Evolutionary conservation across 2,797 vertebrate species (phyloP), one percentile per base, ranked within the genome.

Genomic region (Merluccius polli): DNA sequence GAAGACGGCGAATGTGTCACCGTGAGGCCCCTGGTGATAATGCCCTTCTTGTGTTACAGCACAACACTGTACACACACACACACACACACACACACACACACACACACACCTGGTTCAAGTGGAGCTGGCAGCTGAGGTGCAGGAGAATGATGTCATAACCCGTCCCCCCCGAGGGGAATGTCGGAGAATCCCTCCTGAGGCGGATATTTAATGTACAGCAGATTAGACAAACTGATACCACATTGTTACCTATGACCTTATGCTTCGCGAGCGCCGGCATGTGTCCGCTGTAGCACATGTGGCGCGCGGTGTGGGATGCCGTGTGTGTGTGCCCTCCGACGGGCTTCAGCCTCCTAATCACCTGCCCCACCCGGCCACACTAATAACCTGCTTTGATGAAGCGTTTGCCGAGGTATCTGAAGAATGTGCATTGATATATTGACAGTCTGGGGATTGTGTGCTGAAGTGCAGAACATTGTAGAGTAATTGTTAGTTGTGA

Each of bases 121-220:
- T 75, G 69, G 86, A 82, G 75, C 83, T 85, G 78, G 79, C 79
- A 87, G 82, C 16, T 33, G 85, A 84, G 81, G 84, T 79, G 78
- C 82, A 79, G 84, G 84, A 84, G 82, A 84, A 81, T 92, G 89
- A 93, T 86, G 90, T 92, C 91, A 93, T 81, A 81, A 72, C 81
- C 82, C 41, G 18, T 59, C 38, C 38, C 38, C 38, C 11, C 38
- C 38, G 48, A 33, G 29, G 84, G 87, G 88, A 90, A 87, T 87
- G 87, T 90, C 75, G 82, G 79, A 76, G 78, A 88, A 87, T 86
- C 87, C 87, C 81, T 77, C 84, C 33, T n/a, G n/a, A 87, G 75
- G 87, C 86, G 76, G 81, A 89, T 87, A 84, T 89, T 90, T 91
- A 86, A 89, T 89, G 85, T 87, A 78, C 75, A 85, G 81, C 85